These are phyloP conservation scores for Gouania willdenowi DNA, from an alignment of 2,797 vertebrate species.

Conservation along the genomic window DNA sequence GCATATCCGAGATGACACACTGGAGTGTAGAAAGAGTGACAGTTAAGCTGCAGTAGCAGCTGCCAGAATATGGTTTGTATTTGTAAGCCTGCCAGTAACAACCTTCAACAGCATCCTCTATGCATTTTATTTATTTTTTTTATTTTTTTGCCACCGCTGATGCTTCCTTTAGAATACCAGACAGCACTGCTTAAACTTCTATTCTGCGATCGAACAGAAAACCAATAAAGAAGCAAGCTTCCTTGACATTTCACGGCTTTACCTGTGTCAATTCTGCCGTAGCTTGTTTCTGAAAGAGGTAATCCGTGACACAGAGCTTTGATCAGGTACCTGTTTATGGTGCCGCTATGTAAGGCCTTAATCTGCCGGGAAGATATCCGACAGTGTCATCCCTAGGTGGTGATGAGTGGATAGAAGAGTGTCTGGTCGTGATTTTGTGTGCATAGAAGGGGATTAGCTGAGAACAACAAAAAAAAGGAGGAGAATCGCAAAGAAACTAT, in stretches of 20 bases:
- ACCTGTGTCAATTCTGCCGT: constrained; percentile 50
- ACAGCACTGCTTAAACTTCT: constrained; percentile 16
- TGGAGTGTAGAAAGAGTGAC: neutral
- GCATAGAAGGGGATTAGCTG: constrained; percentile 59
- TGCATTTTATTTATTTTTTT: constrained; percentile 3
- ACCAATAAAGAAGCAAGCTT: constrained; percentile 53
- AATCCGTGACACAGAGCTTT: constrained; percentile 66
- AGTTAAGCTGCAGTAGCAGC: neutral
- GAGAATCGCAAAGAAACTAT: constrained; percentile 23
- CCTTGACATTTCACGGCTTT: constrained; percentile 66
- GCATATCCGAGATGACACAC: neutral
- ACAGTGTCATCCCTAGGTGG: constrained; percentile 42
- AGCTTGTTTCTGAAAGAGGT: constrained; percentile 55
- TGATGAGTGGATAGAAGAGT: constrained; percentile 52
- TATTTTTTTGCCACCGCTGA: neutral
- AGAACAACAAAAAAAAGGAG: constrained; percentile 22
- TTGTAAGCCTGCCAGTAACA: neutral
- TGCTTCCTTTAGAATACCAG: constrained; percentile 27
- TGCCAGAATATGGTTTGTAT: constrained; percentile 1
- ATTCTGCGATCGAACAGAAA: constrained; percentile 30
- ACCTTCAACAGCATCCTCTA: constrained; percentile 4
- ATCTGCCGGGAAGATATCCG: constrained; percentile 56
- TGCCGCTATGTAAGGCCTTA: constrained; percentile 55
- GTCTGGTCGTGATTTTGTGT: constrained; percentile 68
- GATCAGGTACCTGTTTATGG: constrained; percentile 71